Evolutionary conservation across 2,797 vertebrate species (phyloP).

Genomic region (Amblyraja radiata): DNA sequence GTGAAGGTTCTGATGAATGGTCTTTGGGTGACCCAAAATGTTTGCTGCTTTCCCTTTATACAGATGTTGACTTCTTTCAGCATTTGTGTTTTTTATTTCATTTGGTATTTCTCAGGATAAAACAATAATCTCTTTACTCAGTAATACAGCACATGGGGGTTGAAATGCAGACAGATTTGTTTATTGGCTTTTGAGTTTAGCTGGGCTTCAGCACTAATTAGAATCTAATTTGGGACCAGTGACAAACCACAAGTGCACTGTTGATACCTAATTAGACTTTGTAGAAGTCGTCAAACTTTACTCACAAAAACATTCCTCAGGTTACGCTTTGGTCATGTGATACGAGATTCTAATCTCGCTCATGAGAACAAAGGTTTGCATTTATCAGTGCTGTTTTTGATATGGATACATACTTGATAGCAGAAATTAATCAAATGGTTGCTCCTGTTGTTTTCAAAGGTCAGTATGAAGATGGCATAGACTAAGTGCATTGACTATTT

Average conservation of each 20-base stretch:
- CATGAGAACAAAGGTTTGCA: neutral
- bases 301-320: neutral
- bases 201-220: neutral
- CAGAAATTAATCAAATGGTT: neutral
- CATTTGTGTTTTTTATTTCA: neutral
- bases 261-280: neutral
- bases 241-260: neutral
- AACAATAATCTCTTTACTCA: neutral
- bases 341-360: neutral
- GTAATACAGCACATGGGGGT: neutral
- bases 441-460: constrained; percentile 6
- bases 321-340: neutral
- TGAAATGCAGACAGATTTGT: neutral
- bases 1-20: too few species aligned
- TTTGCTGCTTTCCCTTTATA: too few species aligned
- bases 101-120: neutral
- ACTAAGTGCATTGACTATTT: neutral
- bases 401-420: neutral
- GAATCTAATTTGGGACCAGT: neutral
- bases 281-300: neutral
- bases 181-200: neutral
- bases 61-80: too few species aligned
- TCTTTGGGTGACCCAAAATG: too few species aligned
- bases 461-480: neutral
- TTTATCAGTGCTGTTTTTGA: neutral